Evolutionary conservation across 2,797 vertebrate genomes (phyloP).

Genomic region (Mus minutoides): DNA sequence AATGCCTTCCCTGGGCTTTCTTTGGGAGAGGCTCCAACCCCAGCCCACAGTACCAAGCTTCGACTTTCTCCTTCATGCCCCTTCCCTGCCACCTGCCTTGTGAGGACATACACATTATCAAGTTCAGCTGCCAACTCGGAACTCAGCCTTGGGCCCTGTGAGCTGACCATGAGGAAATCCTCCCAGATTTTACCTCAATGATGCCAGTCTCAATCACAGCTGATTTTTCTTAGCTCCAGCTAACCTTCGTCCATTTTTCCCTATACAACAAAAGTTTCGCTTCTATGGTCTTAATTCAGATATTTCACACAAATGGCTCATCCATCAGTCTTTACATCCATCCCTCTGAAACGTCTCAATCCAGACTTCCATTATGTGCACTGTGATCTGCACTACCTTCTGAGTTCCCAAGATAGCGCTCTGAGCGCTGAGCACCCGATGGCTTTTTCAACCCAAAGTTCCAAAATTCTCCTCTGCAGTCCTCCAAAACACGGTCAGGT

Average conservation of each 20-base stretch:
- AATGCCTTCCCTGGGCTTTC: not conserved
- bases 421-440: not conserved
- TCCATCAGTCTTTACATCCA: too few species aligned
- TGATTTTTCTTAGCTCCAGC: not conserved
- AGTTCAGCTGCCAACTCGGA: not conserved
- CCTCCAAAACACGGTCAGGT: not conserved
- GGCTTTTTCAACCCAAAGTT: not conserved
- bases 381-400: too few species aligned
- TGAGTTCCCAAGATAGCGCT: not conserved
- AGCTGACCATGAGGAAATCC: not conserved
- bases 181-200: not conserved
- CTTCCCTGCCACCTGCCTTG: not conserved
- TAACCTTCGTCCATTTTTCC: not conserved
- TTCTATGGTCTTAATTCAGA: not conserved
- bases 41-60: not conserved
- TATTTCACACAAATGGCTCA: not conserved
- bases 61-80: not conserved
- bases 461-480: not conserved
- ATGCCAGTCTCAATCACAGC: not conserved
- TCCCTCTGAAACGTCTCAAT: not conserved
- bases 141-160: not conserved
- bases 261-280: not conserved
- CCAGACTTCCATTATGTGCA: not conserved
- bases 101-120: not conserved
- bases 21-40: not conserved